Evolutionary conservation across 2,888 invertebrate species (phyloP), one percentile per base, ranked within the genome.

Genomic region (Venusia cambrica): DNA sequence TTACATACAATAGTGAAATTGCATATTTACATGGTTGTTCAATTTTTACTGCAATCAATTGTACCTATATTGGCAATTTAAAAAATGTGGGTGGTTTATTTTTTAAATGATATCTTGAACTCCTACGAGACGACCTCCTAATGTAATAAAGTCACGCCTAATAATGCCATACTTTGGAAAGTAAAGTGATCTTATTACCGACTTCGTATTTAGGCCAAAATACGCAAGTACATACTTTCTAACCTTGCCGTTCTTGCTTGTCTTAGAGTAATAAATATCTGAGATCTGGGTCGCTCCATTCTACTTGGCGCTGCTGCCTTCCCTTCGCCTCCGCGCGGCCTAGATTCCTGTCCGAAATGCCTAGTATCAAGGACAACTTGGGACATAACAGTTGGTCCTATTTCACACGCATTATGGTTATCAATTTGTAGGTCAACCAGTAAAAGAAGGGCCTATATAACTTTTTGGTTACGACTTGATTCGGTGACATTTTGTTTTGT

Each of bases 341-440:
- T 75, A 74, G 64, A 73, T 75, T 69, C 62, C 47, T 51, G 53
- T 50, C 62, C 54, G 48, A 73, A 73, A 68, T 65, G 62, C 59
- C 70, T 68, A 57, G 51, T 51, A 61, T 54, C 70, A 71, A 75
- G 73, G 73, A 56, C 69, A 54, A 32, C 45, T 39, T 50, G 45
- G 44, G 34, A 45, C 36, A 33, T 35, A 38, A 38, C 34, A 36
- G 17, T 40, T 18, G 26, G 14, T 33, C 30, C 25, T 20, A 26
- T 26, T 30, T 14, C 8, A 33, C 11, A 13, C 13, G 14, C 20
- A 29, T 19, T 27, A n/a, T 8, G 14, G 10, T 11, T 8, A 9
- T 26, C 7, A 21, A 21, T 36, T 35, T 19, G 6, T 18, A 22
- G 16, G 15, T 20, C 33, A 26, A 20, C 4, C n/a, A n/a, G n/a